Evolutionary conservation across 2,888 invertebrate species (phyloP).

Genomic region (Diploptera punctata): DNA sequence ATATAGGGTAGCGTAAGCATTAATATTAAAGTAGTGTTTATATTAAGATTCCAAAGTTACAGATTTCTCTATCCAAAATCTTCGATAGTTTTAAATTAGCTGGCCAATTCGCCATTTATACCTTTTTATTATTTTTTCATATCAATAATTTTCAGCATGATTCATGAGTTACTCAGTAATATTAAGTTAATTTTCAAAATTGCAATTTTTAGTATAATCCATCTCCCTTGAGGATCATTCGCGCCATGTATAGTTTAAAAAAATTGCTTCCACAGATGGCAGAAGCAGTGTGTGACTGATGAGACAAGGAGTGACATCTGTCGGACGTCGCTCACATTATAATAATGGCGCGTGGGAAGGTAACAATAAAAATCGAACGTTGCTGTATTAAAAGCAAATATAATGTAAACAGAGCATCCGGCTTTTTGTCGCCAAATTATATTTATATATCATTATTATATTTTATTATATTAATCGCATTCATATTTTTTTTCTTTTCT

Average conservation of each 20-base stretch:
- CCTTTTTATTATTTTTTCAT: too few relatives aligned
- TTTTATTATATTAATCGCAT: conserved; percentile 29
- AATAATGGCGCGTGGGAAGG: conserved; percentile 37
- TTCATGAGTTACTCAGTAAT: too few relatives aligned
- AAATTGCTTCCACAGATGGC: conserved; percentile 43
- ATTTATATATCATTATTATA: conserved; percentile 37
- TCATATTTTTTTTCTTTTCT: conserved; percentile 25
- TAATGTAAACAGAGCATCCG: conserved; percentile 30
- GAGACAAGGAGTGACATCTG: conserved; percentile 36
- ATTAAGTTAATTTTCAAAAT: too few relatives aligned
- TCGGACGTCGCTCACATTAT: conserved; percentile 37
- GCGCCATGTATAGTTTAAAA: conserved; percentile 33
- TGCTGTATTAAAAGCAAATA: conserved; percentile 33
- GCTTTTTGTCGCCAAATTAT: conserved; percentile 41
- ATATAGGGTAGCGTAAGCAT: too few relatives aligned
- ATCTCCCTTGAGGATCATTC: background rate
- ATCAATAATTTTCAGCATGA: too few relatives aligned
- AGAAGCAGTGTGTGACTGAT: conserved; percentile 40
- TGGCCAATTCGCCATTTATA: too few relatives aligned
- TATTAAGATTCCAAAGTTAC: too few relatives aligned
- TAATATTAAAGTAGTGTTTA: too few relatives aligned
- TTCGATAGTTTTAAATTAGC: too few relatives aligned
- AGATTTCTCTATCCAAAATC: too few relatives aligned
- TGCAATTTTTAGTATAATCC: too few relatives aligned
- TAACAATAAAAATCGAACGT: conserved; percentile 32